phyloP scores from a whole-genome alignment of 2,113 vertebrate species.

The Paraplagusia blochii region DNA sequence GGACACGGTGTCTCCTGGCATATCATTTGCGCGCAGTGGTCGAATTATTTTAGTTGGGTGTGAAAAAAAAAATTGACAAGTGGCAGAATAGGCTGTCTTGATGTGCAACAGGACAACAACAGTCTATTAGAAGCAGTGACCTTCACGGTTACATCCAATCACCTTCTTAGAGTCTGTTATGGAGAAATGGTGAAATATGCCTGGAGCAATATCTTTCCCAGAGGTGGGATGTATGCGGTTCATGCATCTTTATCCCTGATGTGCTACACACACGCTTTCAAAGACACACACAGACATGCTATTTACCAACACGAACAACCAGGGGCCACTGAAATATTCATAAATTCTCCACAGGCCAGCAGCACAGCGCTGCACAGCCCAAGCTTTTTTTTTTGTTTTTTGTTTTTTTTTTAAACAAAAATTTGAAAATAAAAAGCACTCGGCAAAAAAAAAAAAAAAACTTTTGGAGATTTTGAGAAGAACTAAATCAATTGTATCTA shows the following conservation, averaged over 20 bases:
- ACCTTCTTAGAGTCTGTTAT: constrained; percentile 8
- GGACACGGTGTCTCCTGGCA: not conserved
- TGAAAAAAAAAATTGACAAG: not conserved
- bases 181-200: constrained; percentile 20
- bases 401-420: constrained; percentile 22
- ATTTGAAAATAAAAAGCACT: constrained; percentile 9
- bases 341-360: constrained; percentile 39
- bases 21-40: not conserved
- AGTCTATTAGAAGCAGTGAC: constrained; percentile 34
- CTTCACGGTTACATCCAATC: constrained; percentile 38
- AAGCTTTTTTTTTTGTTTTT: constrained; percentile 25
- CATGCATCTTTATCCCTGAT: constrained; percentile 29
- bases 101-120: constrained; percentile 7
- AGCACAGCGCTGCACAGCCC: constrained; percentile 16
- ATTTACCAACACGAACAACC: constrained; percentile 17
- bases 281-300: constrained; percentile 10
- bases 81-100: not conserved
- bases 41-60: not conserved
- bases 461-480: constrained; percentile 30
- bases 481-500: constrained; percentile 31
- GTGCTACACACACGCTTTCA: constrained; percentile 10
- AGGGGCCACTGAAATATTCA: constrained; percentile 42
- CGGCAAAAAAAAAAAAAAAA: constrained; percentile 14
- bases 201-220: constrained; percentile 15
- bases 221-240: constrained; percentile 24